Evolutionary conservation across 2,888 invertebrate genomes (phyloP).

Genomic region (Andrena dorsata): DNA sequence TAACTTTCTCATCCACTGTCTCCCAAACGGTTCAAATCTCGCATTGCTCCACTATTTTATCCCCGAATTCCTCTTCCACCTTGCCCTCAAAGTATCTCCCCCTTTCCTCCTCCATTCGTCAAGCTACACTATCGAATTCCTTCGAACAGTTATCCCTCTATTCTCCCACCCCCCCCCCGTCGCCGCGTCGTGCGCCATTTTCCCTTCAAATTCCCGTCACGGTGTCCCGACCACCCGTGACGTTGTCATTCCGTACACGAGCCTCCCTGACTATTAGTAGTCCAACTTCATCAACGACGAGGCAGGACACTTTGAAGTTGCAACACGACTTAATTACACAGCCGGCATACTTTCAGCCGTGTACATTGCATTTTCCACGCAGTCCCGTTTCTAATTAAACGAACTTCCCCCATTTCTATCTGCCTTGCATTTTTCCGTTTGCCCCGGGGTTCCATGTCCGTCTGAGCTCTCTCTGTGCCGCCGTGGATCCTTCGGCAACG

Average conservation of each 20-base stretch:
- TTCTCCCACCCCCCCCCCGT: background rate
- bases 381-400: constrained; percentile 38
- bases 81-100: background rate
- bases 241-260: background rate
- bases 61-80: background rate
- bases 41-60: background rate
- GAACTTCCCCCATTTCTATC: background rate
- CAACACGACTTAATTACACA: constrained; percentile 31
- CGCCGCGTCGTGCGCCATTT: background rate
- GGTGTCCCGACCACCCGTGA: background rate
- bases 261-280: background rate
- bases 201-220: constrained; percentile 10
- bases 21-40: background rate
- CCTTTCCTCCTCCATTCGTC: background rate
- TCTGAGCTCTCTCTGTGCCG: background rate
- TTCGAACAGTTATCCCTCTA: constrained; percentile 1
- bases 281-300: constrained; percentile 5
- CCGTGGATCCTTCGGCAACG: background rate
- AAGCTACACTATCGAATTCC: background rate
- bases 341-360: constrained; percentile 11
- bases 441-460: background rate
- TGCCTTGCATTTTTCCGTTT: background rate
- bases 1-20: background rate
- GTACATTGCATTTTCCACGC: background rate
- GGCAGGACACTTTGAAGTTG: constrained; percentile 5